These are phyloP conservation scores for Cavia porcellus DNA, from an alignment of 2,113 vertebrate genomes.

Conservation along the genomic window DNA sequence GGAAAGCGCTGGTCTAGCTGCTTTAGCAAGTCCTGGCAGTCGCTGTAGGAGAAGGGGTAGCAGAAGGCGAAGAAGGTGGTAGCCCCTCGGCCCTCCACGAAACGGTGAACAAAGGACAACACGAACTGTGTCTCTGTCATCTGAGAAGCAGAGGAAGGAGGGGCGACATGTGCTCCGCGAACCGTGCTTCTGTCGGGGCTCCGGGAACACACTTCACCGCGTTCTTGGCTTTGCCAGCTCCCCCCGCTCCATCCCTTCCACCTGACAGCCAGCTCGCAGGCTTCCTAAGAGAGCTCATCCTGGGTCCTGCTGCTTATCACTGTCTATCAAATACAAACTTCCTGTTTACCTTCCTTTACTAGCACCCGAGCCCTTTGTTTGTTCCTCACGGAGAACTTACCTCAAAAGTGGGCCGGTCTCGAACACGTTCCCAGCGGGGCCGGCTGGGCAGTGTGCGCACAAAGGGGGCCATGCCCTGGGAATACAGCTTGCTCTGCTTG, in stretches of 20 bases:
- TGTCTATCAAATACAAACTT: not conserved
- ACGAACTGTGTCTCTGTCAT: conserved; percentile 96
- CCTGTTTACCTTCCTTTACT: not conserved
- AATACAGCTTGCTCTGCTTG: conserved; percentile 98
- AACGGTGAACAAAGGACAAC: conserved; percentile 96
- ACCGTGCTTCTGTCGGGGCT: not conserved
- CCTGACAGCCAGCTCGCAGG: not conserved
- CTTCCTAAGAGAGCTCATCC: conserved; percentile 18
- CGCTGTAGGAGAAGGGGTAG: conserved; percentile 96
- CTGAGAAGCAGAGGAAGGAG: conserved; percentile 84
- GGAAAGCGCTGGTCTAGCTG: conserved; percentile 92
- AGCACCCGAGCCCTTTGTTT: not conserved
- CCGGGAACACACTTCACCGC: not conserved
- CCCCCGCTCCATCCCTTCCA: not conserved
- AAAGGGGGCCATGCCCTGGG: conserved; percentile 97
- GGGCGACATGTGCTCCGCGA: not conserved
- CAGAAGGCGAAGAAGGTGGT: conserved; percentile 98
- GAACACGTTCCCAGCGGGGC: conserved; percentile 95
- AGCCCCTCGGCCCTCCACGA: conserved; percentile 93
- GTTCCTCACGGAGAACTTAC: conserved; percentile 78
- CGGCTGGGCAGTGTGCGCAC: conserved; percentile 93
- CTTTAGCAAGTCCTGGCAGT: conserved; percentile 96
- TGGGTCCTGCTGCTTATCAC: not conserved
- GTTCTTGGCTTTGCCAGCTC: not conserved
- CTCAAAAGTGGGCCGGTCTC: conserved; percentile 94